Conservation (phyloP, 2,797 vertebrate species). For the Rhinella marina region DNA sequence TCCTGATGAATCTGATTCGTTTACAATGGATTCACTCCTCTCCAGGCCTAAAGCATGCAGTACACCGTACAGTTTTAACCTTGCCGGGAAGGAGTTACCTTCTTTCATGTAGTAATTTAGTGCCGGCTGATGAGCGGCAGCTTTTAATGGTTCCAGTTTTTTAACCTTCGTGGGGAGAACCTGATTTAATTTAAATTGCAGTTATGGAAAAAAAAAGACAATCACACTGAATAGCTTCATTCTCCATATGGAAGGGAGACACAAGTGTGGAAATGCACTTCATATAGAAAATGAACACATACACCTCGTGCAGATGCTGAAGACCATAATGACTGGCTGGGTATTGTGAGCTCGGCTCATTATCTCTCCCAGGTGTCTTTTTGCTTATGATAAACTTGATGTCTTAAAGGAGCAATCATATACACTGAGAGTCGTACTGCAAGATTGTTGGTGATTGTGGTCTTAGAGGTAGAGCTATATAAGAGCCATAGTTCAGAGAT, state of each 20-base stretch:
- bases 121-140: neutral
- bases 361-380: neutral
- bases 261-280: slow-evolving; percentile 11
- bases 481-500: neutral
- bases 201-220: slow-evolving; percentile 48
- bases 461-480: neutral
- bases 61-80: neutral
- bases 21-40: no score
- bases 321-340: slow-evolving; percentile 34
- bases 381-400: slow-evolving; percentile 1
- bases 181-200: slow-evolving; percentile 54
- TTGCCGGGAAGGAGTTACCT: neutral
- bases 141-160: neutral
- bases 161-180: slow-evolving; percentile 38
- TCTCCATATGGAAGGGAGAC: slow-evolving; percentile 49
- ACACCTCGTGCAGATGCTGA: slow-evolving; percentile 29
- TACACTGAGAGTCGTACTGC: neutral
- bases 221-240: slow-evolving; percentile 42
- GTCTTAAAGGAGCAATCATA: neutral
- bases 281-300: slow-evolving; percentile 20
- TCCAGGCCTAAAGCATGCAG: no score
- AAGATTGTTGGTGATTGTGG: neutral
- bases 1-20: no score
- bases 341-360: slow-evolving; percentile 26
- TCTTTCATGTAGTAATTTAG: slow-evolving; percentile 24